Percentiles rank a stretch among this genome's conserved stretches.
Conservation (phyloP, 1,140 invertebrate genomes). For the Psilanteris sp. region DNA sequence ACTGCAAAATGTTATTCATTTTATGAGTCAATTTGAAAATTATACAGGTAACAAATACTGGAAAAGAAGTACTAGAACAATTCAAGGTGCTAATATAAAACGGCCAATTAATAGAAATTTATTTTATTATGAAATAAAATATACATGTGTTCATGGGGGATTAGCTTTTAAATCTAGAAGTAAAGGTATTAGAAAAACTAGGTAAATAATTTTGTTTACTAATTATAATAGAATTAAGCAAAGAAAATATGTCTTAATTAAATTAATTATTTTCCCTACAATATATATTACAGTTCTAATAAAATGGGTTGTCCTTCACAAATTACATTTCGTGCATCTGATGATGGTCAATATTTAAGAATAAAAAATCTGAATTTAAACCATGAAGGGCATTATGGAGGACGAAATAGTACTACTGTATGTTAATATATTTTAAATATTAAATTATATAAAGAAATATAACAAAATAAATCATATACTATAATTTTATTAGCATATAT, state of each 20-base stretch:
- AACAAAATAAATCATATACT: too few species aligned
- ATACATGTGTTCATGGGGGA: slow-evolving; percentile 37
- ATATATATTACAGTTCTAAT: slow-evolving; percentile 22
- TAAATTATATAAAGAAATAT: too few species aligned
- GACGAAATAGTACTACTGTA: slow-evolving; percentile 1
- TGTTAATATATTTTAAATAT: not conserved
- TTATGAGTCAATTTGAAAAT: slow-evolving; percentile 29
- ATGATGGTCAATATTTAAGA: slow-evolving; percentile 29
- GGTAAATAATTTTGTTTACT: slow-evolving; percentile 15
- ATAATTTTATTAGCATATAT: too few species aligned
- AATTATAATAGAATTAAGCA: too few species aligned
- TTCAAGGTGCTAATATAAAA: slow-evolving; percentile 27
- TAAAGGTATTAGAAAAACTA: slow-evolving; percentile 39
- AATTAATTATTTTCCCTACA: too few species aligned
- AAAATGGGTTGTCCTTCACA: slow-evolving; percentile 36
- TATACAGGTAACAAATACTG: slow-evolving; percentile 31
- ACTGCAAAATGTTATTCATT: slow-evolving; percentile 32
- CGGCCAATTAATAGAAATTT: slow-evolving; percentile 25
- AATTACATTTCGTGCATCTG: slow-evolving; percentile 31
- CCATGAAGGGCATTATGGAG: slow-evolving; percentile 15
- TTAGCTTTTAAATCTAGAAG: slow-evolving; percentile 44
- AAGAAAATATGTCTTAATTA: too few species aligned
- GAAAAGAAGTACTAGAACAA: slow-evolving; percentile 41
- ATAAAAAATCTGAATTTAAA: slow-evolving; percentile 28
- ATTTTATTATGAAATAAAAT: slow-evolving; percentile 46